A percentile compares a stretch with the other conserved stretches of the same genome.
Evolutionary conservation across 2,888 invertebrate species (phyloP).

Genomic region (Phengaris alcon): DNA sequence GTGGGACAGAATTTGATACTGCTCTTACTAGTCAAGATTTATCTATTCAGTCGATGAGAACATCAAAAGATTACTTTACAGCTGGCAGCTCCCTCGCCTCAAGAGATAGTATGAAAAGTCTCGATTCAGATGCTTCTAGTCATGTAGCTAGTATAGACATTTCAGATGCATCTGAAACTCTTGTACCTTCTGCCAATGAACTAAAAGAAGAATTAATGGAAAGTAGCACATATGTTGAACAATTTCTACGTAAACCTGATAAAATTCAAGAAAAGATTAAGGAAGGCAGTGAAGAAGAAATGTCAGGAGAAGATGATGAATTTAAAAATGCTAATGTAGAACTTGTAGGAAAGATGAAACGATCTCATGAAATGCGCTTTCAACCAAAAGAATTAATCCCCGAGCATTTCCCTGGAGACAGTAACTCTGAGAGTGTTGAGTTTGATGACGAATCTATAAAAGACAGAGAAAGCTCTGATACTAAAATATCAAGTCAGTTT

Average conservation of each 20-base stretch:
- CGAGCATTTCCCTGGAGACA: conserved; percentile 68
- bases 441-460: conserved; percentile 66
- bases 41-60: conserved; percentile 84
- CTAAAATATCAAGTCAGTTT: conserved; percentile 70
- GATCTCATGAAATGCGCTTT: conserved; percentile 94
- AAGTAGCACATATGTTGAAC: conserved; percentile 79
- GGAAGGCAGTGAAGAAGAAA: conserved; percentile 73
- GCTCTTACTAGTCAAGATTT: conserved; percentile 89
- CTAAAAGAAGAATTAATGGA: conserved; percentile 86
- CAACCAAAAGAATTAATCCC: conserved; percentile 81
- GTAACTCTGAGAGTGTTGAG: conserved; percentile 66
- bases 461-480: conserved; percentile 66
- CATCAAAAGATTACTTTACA: conserved; percentile 91
- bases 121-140: conserved; percentile 93
- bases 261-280: conserved; percentile 63
- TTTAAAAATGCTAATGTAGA: conserved; percentile 70
- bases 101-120: conserved; percentile 92
- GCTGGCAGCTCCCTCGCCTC: conserved; percentile 93
- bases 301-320: conserved; percentile 80
- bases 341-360: conserved; percentile 87
- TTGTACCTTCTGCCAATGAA: conserved; percentile 93
- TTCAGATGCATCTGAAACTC: conserved; percentile 94
- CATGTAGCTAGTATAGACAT: conserved; percentile 93
- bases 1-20: conserved; percentile 92
- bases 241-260: conserved; percentile 68